A percentile compares a stretch with the other conserved stretches of the same genome.
phyloP scores from a whole-genome alignment of 2,797 vertebrate genomes.

The Onychomys arenicola region DNA sequence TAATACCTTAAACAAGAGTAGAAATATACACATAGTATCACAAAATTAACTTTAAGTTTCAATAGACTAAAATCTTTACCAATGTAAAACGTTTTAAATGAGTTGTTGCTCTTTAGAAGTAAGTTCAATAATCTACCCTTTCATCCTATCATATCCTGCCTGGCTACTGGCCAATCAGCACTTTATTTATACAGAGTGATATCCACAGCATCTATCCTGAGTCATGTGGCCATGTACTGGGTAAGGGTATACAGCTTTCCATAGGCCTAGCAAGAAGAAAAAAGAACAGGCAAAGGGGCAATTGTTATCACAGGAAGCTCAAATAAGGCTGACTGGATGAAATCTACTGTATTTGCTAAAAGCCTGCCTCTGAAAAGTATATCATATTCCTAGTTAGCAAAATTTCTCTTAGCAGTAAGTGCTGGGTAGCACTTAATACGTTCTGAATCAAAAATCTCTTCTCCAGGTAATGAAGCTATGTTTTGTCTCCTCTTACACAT shows the following conservation, averaged over 20 bases:
- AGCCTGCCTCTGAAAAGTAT: constrained; percentile 28
- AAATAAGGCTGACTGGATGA: neutral
- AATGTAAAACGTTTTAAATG: too few relatives aligned
- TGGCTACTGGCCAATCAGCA: too few relatives aligned
- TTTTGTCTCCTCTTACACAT: constrained; percentile 28
- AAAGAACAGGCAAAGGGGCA: neutral
- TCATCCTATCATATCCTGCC: too few relatives aligned
- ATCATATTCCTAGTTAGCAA: constrained; percentile 31
- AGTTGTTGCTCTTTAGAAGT: too few relatives aligned
- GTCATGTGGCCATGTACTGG: neutral
- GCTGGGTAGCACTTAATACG: neutral
- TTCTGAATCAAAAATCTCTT: constrained; percentile 32
- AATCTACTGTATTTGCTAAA: constrained; percentile 45
- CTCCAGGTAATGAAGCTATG: constrained; percentile 40
- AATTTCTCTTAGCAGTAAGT: constrained; percentile 46
- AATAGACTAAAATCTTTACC: too few relatives aligned
- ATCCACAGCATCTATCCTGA: neutral
- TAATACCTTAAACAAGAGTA: too few relatives aligned
- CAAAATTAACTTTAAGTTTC: too few relatives aligned
- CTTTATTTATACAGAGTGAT: too few relatives aligned
- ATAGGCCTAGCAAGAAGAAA: neutral
- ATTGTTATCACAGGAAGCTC: constrained; percentile 52
- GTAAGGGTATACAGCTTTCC: neutral
- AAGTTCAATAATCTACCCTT: too few relatives aligned
- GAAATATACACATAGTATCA: too few relatives aligned